These are phyloP conservation scores for Drosophila sordidapex DNA, from an alignment of 2,888 invertebrate species.

Conservation along the genomic window DNA sequence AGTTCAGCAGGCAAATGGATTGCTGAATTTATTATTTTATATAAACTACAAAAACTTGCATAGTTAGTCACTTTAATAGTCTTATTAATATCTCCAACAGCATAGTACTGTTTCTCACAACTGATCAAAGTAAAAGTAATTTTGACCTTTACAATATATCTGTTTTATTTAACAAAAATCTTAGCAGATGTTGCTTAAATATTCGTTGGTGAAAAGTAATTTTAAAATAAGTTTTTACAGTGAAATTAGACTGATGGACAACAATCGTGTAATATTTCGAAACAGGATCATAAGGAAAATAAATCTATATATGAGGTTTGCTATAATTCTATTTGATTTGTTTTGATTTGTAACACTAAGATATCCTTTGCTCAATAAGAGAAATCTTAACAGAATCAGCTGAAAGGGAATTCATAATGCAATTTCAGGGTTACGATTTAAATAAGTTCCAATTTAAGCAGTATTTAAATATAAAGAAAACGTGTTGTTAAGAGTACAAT, in stretches of 20 bases:
- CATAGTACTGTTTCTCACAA: not conserved
- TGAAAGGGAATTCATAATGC: not conserved
- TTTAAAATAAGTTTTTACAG: too few relatives aligned
- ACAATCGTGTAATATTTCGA: not conserved
- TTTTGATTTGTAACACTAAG: not conserved
- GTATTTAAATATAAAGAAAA: not conserved
- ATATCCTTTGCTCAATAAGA: not conserved
- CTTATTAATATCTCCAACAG: constrained; percentile 28
- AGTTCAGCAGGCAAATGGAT: constrained; percentile 26
- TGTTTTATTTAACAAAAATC: not conserved
- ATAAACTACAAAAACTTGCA: constrained; percentile 31
- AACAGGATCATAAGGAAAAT: not conserved
- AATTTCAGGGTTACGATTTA: not conserved
- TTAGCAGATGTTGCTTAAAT: not conserved
- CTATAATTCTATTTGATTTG: not conserved
- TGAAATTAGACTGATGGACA: not conserved
- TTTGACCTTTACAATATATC: not conserved
- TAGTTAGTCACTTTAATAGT: not conserved
- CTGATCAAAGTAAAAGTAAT: not conserved
- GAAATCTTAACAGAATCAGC: not conserved
- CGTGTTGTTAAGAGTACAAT: not conserved
- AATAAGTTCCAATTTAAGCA: not conserved
- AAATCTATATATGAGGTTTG: not conserved
- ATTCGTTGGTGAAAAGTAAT: not conserved
- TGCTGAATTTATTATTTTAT: constrained; percentile 38